Evolutionary conservation across 2,113 vertebrate species (phyloP), one percentile per base, ranked within the genome.

Genomic region (Entosphenus tridentatus): DNA sequence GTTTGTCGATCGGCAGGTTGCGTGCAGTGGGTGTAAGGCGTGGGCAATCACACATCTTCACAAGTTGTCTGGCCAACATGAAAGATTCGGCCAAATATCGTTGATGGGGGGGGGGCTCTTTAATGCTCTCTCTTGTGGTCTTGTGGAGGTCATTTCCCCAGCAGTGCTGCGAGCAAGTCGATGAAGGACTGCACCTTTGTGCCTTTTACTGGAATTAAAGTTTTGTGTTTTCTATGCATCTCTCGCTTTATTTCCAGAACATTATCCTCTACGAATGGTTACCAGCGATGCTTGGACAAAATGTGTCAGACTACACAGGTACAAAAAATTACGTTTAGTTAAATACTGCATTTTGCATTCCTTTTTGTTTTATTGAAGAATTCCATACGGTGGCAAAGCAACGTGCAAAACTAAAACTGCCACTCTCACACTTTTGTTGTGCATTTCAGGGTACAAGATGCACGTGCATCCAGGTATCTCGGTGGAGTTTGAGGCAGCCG

Each of bases 221-320:
- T 12, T 65, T 71, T 14, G 12, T 1, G 56, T n/a, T 54, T 56
- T 58, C 55, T 67, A 55, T 16, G 39, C 39, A 7, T 39, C 39
- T 39, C 39, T 39, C 39, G 39, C 39, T 21, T 76, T 67, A 69
- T 57, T 55, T 10, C 55, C 72, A 93, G 91, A 95, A 75, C 69
- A 87, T 93, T 1, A 81, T 78, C 11, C 69, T 95, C 57, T 91
- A 96, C 0, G 87, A 96, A 73, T 96, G 91, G 91, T 80, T 96
- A 72, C 89, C 88, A 0, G 74, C 57, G 62, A 73, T 76, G 82
- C 76, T 83, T 74, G 75, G 78, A 73, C 72, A 54, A 68, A 55
- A 2, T 0, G 69, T 80, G 57, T 75, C 83, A 0, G 8, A 68
- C 1, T 96, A 96, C 57, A 57, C 70, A 82, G 88, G 91, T 95